These are phyloP conservation scores for Lacerta bilineata DNA, from an alignment of 2,797 vertebrate species.

Conservation along the genomic window DNA sequence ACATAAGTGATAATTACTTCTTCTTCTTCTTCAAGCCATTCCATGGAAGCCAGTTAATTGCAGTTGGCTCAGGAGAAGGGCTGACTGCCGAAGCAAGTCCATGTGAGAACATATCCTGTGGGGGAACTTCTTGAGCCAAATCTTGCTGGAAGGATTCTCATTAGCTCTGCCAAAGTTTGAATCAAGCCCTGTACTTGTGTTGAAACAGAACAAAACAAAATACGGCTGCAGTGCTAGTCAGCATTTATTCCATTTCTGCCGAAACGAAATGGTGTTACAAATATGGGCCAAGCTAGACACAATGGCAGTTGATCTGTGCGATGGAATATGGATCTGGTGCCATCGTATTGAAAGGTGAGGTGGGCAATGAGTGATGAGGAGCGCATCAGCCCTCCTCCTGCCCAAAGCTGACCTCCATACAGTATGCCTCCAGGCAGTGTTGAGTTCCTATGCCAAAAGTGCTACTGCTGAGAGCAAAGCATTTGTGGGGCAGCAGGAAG, in stretches of 20 bases:
- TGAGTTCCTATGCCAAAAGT: no score
- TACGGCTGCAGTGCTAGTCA: background rate
- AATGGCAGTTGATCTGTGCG: no score
- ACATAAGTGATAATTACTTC: slow-evolving; percentile 26
- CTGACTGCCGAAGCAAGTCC: slow-evolving; percentile 36
- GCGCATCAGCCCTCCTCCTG: no score
- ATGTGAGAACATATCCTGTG: slow-evolving; percentile 31
- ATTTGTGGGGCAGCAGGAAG: no score
- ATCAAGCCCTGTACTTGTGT: background rate
- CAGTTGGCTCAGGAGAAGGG: slow-evolving; percentile 2
- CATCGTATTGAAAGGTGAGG: background rate
- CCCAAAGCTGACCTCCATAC: background rate
- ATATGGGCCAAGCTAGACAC: background rate
- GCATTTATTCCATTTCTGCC: background rate
- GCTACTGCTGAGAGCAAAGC: no score
- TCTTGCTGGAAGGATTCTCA: background rate
- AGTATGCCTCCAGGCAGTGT: background rate
- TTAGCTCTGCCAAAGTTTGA: background rate
- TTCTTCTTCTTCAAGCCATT: slow-evolving; percentile 14
- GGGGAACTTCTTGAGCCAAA: slow-evolving; percentile 24
- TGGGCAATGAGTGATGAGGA: background rate
- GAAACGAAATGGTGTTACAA: background rate
- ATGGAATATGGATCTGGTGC: no score
- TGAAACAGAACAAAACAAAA: slow-evolving; percentile 16
- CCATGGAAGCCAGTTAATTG: slow-evolving; percentile 29